Evolutionary conservation across 1,140 invertebrate species (phyloP), one percentile per base, ranked within the genome.

Genomic region (Sarcophaga peregrina): DNA sequence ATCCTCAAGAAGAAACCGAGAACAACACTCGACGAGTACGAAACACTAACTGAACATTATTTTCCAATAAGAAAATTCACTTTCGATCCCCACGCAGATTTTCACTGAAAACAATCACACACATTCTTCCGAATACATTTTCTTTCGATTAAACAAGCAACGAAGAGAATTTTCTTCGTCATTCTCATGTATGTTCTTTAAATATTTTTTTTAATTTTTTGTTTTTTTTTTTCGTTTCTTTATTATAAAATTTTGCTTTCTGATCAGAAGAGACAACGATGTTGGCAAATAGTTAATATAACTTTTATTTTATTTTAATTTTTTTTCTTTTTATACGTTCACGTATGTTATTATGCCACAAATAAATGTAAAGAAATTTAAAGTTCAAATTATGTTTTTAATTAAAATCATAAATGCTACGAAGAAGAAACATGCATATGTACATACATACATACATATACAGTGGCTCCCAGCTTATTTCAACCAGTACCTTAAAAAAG

Each of bases 21-120:
- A 90, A 90, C 88, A 90, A 90, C 89, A 90, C 88, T 90, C 89
- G 88, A 90, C 89, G 89, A 90, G 89, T 87, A 90, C 89, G 88
- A 90, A 90, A 90, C 89, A 90, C 88, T 87, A 90, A 90, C 89
- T 90, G 87, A 90, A 88, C 50, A 50, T 17, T 52, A 78, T 50
- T 20, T 78, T 78, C 75, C 48, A 78, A 78, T 78, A 25, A 50
- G 75, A 78, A 78, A 50, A 50, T 78, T 78, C 75, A 78, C 80
- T 62, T 84, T 62, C 8, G 50, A 81, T 58, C 52, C 52, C 80
- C 52, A 68, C 80, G 80, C 80, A 81, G 80, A 81, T 81, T 81
- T 81, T 81, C 80, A 81, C 45, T 5, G 37, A 46, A 75, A 47
- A 75, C 45, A 75, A 15, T 5, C 47, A 81, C 52, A 81, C 80